Base-by-base conservation (phyloP, 2,888 invertebrate genomes). In the Tinea semifulvella region DNA sequence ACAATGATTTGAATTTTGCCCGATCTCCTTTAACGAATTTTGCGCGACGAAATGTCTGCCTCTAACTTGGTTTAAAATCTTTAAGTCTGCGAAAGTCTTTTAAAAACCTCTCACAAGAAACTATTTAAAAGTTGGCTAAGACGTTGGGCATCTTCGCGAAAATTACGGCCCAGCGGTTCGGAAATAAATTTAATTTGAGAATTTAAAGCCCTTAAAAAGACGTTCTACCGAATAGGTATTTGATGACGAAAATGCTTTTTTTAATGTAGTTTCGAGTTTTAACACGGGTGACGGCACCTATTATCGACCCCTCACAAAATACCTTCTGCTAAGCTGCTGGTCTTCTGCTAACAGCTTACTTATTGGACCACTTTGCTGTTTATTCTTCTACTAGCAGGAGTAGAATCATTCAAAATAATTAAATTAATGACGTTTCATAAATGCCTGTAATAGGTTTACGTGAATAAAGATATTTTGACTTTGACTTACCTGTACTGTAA, bases 101-200 rank as follows among this genome's bases (percentile, higher is more conserved):
- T 13, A 11, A 40, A 22, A 7, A 40, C 8, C 20, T 40, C 22
- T 40, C 17, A 22, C n/a, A 22, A 22, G 40, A 40, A 40, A 40
- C 40, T 40, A 40, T 40, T 36, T 40, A 40, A 40, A 40, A 40
- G n/a, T 40, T 40, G 8, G 40, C 14, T 22, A 11, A 10, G 19
- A 40, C 22, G 14, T 36, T n/a, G 10, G 18, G 22, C 40, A 22
- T 40, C 38, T 38, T 18, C 22, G 22, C 19, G 40, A 40, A 13
- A 40, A 40, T 17, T 40, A 14, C 40, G 40, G 22, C 14, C 40
- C 40, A 40, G 22, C 40, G 40, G 40, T 40, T 40, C 11, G 40
- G 40, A 40, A 40, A 40, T 22, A 14, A 22, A 22, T 40, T 40
- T 40, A 40, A 40, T 40, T 40, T 40, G n/a, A 22, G 40, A 40